Percentiles rank a stretch among this genome's conserved stretches.
Conservation (phyloP, 2,113 vertebrate genomes). For the Bos taurus region ARS-UCD2.0 NC_037335.1:100765501-100766000, state of each 20-base stretch:
- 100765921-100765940: background rate
- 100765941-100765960: background rate
- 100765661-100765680: background rate
- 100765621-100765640: background rate
- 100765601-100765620: background rate
- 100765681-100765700: background rate
- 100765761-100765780: slow-evolving; percentile 10
- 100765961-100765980: background rate
- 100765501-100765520: background rate
- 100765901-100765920: background rate
- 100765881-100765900: background rate
- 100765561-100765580: background rate
- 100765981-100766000: background rate
- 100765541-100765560: background rate
- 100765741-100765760: background rate
- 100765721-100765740: background rate
- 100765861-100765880: background rate
- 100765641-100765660: background rate
- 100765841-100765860: background rate
- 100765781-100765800: slow-evolving; percentile 1
- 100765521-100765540: background rate
- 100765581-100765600: background rate
- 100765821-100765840: background rate
- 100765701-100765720: background rate
- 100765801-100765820: background rate